These are phyloP conservation scores for Ceratothoa steindachneri DNA, from an alignment of 2,888 invertebrate species.

Conservation along the genomic window DNA sequence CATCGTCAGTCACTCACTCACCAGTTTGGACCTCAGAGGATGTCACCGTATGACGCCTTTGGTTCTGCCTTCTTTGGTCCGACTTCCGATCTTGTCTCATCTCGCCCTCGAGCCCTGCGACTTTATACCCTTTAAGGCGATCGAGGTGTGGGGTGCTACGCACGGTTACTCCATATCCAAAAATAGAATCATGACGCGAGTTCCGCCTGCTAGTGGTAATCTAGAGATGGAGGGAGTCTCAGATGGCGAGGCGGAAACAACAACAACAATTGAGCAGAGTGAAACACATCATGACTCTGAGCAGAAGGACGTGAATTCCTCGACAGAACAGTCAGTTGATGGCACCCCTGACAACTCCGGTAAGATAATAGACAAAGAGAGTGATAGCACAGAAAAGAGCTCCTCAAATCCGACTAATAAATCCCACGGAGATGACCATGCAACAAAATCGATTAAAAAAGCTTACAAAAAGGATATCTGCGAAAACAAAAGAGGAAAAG, in stretches of 20 bases:
- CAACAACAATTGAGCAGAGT: neutral
- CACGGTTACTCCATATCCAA: conserved; percentile 29
- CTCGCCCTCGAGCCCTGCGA: conserved; percentile 30
- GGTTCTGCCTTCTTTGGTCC: conserved; percentile 33
- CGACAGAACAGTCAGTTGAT: neutral
- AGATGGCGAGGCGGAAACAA: conserved; percentile 22
- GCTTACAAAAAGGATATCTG: too few relatives aligned
- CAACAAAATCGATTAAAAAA: too few relatives aligned
- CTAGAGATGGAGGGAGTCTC: conserved; percentile 16
- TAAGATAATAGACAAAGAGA: too few relatives aligned
- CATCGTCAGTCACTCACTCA: conserved; percentile 29
- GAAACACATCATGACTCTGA: neutral
- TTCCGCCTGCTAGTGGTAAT: conserved; percentile 26
- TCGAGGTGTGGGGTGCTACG: conserved; percentile 36
- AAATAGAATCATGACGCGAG: conserved; percentile 19
- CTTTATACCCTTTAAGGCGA: conserved; percentile 27
- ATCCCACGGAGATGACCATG: too few relatives aligned
- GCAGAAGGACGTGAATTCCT: neutral
- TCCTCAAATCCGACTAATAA: too few relatives aligned
- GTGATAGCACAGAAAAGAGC: too few relatives aligned
- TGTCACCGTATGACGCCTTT: conserved; percentile 37
- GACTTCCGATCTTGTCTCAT: conserved; percentile 27
- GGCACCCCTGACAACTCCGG: neutral
- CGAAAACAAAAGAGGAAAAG: too few relatives aligned
- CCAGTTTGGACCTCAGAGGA: conserved; percentile 35